A percentile compares a stretch with the other conserved stretches of the same genome.
phyloP scores from a whole-genome alignment of 2,113 vertebrate genomes.

The Rhinopomastus cyanomelas region DNA sequence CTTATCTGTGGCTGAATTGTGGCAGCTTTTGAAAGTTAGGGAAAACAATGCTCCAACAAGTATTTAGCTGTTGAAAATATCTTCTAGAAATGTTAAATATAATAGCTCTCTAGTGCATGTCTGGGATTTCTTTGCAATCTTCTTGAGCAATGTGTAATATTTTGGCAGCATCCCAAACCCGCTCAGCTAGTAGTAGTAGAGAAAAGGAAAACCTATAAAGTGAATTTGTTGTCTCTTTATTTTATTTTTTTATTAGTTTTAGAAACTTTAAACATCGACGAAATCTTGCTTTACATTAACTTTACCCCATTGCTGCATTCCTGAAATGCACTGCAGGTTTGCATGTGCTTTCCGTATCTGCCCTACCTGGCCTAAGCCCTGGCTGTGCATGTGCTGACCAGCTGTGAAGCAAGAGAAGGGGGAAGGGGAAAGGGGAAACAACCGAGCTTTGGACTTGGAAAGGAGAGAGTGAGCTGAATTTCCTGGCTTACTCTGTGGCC shows the following conservation, averaged over 20 bases:
- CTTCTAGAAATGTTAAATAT: constrained; percentile 68
- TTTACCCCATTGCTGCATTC: constrained; percentile 50
- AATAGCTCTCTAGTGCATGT: constrained; percentile 59
- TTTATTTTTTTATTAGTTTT: constrained; percentile 56
- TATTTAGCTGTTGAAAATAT: constrained; percentile 62
- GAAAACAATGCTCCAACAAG: constrained; percentile 50
- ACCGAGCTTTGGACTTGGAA: constrained; percentile 32
- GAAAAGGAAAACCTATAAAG: constrained; percentile 64
- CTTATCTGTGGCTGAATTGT: constrained; percentile 53
- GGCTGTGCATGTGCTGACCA: constrained; percentile 57
- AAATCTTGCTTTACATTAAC: constrained; percentile 61
- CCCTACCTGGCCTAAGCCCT: constrained; percentile 53
- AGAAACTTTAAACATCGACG: constrained; percentile 52
- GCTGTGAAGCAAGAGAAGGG: constrained; percentile 44
- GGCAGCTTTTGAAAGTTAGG: constrained; percentile 34
- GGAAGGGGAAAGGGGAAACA: constrained; percentile 25
- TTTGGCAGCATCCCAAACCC: constrained; percentile 60
- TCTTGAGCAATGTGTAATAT: constrained; percentile 69
- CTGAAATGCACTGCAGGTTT: constrained; percentile 42
- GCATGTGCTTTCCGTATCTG: constrained; percentile 25
- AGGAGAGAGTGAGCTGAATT: constrained; percentile 42
- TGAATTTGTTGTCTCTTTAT: constrained; percentile 52
- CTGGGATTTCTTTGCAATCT: constrained; percentile 71
- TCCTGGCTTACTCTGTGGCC: constrained; percentile 57
- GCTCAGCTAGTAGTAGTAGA: constrained; percentile 45